phyloP scores from a whole-genome alignment of 2,888 invertebrate genomes.

The Macrostomum cliftonense region DNA sequence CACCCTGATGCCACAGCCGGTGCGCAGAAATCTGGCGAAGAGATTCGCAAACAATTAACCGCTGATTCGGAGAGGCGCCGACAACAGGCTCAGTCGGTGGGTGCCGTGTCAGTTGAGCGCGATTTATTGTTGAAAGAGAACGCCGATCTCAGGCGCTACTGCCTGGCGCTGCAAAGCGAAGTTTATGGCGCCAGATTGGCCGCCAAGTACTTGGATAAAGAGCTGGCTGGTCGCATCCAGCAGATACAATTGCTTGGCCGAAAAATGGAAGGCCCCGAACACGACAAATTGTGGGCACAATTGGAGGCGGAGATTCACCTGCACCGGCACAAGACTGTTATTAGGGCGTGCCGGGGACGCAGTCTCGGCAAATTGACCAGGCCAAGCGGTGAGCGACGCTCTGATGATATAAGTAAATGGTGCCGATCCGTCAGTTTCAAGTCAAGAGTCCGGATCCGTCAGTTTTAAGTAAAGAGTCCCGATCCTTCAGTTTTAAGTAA shows the following conservation, averaged over 20 bases:
- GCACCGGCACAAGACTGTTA: constrained; percentile 63
- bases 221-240: constrained; percentile 59
- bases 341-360: constrained; percentile 42
- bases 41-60: constrained; percentile 5
- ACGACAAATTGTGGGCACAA: constrained; percentile 60
- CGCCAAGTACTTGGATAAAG: constrained; percentile 67
- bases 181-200: constrained; percentile 64
- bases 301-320: constrained; percentile 66
- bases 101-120: constrained; percentile 12
- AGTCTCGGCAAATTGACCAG: constrained; percentile 14
- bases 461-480: too few relatives aligned
- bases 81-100: constrained; percentile 17
- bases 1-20: background rate
- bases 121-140: constrained; percentile 46
- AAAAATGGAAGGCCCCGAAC: constrained; percentile 58
- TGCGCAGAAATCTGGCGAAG: constrained; percentile 10
- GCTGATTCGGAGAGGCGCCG: constrained; percentile 17
- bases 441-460: too few relatives aligned
- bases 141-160: constrained; percentile 50
- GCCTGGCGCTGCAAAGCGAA: constrained; percentile 57
- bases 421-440: too few relatives aligned
- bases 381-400: background rate
- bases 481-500: too few relatives aligned
- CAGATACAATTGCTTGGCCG: constrained; percentile 61
- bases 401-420: too few relatives aligned